Percentiles rank a stretch among this genome's conserved stretches.
These are phyloP conservation scores for Crotophaga sulcirostris DNA, from an alignment of 2,113 vertebrate genomes.

Conservation along the genomic window DNA sequence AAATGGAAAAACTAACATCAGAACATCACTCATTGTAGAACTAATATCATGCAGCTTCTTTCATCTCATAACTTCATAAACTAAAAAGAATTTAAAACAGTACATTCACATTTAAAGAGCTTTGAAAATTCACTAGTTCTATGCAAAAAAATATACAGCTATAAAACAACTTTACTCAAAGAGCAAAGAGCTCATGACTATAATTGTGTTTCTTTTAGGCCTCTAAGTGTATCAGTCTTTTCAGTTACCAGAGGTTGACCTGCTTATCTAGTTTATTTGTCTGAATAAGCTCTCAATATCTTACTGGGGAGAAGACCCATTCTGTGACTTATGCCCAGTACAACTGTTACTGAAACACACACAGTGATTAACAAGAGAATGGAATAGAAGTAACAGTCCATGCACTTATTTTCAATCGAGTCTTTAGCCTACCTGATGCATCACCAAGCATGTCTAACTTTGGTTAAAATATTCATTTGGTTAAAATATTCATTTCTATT, in stretches of 20 bases:
- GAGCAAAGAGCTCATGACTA: neutral
- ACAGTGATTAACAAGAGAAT: neutral
- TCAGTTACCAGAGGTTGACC: neutral
- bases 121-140: neutral
- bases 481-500: neutral
- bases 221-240: neutral
- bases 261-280: neutral
- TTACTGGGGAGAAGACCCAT: neutral
- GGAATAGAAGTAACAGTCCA: neutral
- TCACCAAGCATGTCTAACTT: neutral
- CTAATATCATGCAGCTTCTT: neutral
- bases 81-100: neutral
- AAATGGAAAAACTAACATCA: neutral
- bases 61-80: neutral
- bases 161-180: neutral
- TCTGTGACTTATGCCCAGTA: neutral
- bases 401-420: neutral
- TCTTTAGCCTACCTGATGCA: neutral
- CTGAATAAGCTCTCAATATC: neutral
- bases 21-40: neutral
- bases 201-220: neutral
- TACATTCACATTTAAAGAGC: neutral
- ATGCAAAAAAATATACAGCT: neutral
- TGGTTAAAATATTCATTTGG: neutral
- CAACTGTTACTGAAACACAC: neutral